Base-by-base conservation (phyloP, 2,113 vertebrate species). In the Holacanthus passer region DNA sequence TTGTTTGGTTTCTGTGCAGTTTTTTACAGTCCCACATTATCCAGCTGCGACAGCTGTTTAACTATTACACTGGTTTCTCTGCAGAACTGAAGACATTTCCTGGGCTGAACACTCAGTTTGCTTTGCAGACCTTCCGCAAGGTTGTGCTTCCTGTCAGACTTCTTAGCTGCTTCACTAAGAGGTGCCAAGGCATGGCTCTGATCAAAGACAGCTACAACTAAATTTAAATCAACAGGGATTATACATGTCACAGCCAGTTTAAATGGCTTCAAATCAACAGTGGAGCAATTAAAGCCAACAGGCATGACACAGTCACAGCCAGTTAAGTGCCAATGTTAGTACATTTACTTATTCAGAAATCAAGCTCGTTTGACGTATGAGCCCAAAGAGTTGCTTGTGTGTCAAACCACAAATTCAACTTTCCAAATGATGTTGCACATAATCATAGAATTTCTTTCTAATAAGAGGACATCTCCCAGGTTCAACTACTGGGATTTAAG, bases 191-290 rank as follows among this genome's bases (percentile, higher is more conserved):
- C 56, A 27, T 1, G 14, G 56, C 39, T 62, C 55, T 67, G 81
- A 87, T 87, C 82, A 90, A 87, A 85, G 77, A 64, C 50, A 20
- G 72, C 64, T 41, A 75, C 48, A 73, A 48, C 41, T 73, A 77
- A 55, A 86, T 86, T 73, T 75, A 83, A 86, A 89, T 74, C 85
- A 86, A 39, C 75, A 20, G 66, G 81, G 87, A 90, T 81, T 86
- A 72, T 47, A 69, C 75, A 22, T 68, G 75, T 85, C 83, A 35
- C 73, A 79, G 76, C 73, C 60, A 52, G 58, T 87, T 84, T 82
- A 37, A 79, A 88, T 63, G 74, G 77, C 77, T 80, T 88, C 62
- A 76, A 84, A 88, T 90, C 83, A 81, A 45, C 73, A 50, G 47
- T 2, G 77, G 76, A 63, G 74, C 64, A 64, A 86, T 84, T 70